Conservation (phyloP, 2,888 invertebrate species). For the Lithophane semibrunnea region DNA sequence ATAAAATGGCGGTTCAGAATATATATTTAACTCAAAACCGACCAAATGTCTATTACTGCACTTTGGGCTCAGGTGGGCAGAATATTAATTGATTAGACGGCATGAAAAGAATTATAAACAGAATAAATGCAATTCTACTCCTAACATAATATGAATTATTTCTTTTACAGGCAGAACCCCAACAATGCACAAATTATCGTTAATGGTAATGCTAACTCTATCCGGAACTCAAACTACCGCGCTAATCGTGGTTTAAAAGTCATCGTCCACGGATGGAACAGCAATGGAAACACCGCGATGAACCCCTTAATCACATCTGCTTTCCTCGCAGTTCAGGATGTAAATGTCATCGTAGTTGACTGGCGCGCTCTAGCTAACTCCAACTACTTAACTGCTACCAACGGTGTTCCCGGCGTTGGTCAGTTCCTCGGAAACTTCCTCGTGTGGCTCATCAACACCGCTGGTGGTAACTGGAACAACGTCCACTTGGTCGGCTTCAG, state of each 20-base stretch:
- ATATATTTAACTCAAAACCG: too few species aligned
- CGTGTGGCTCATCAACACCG: slow-evolving; percentile 79
- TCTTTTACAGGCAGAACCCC: slow-evolving; percentile 72
- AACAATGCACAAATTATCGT: slow-evolving; percentile 74
- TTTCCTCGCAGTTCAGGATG: slow-evolving; percentile 76
- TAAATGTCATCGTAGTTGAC: slow-evolving; percentile 85
- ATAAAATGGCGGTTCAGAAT: too few species aligned
- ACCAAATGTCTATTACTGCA: too few species aligned
- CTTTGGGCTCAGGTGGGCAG: too few species aligned
- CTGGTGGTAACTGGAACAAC: slow-evolving; percentile 81
- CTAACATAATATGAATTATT: neutral
- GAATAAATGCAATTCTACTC: too few species aligned
- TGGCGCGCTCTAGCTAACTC: slow-evolving; percentile 77
- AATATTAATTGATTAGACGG: too few species aligned
- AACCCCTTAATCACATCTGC: slow-evolving; percentile 75
- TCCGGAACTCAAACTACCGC: slow-evolving; percentile 76
- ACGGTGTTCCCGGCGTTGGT: slow-evolving; percentile 80
- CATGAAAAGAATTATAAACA: too few species aligned
- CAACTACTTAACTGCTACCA: slow-evolving; percentile 75
- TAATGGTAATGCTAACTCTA: slow-evolving; percentile 75
- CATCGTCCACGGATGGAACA: slow-evolving; percentile 83
- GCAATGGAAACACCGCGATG: slow-evolving; percentile 74
- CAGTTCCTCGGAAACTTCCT: slow-evolving; percentile 82
- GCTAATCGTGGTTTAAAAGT: slow-evolving; percentile 73
- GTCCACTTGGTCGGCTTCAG: slow-evolving; percentile 87